These are phyloP conservation scores for Gandaritis pyraliata DNA, from an alignment of 2,888 invertebrate genomes.

Conservation along the genomic window DNA sequence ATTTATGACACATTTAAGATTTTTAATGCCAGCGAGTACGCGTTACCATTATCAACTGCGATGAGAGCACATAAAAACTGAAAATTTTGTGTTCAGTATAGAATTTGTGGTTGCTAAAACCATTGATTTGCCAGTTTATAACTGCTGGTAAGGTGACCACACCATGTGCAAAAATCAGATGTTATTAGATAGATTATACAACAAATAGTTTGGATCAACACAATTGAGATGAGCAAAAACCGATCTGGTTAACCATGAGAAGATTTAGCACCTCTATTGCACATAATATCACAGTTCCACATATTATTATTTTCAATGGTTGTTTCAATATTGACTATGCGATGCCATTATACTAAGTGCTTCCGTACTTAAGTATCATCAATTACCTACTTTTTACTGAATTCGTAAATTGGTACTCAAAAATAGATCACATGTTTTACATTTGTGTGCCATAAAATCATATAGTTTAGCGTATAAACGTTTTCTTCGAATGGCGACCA, in stretches of 20 bases:
- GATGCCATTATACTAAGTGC: conserved; percentile 55
- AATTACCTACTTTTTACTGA: no score
- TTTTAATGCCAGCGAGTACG: background rate
- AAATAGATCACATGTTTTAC: no score
- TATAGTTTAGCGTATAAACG: conserved; percentile 21
- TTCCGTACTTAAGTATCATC: no score
- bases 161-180: background rate
- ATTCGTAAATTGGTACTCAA: no score
- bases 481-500: no score
- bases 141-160: background rate
- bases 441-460: no score
- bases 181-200: background rate
- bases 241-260: conserved; percentile 17
- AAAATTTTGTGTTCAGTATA: no score
- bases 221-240: conserved; percentile 11
- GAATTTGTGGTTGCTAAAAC: no score
- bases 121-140: no score
- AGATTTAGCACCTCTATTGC: background rate
- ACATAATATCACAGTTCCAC: conserved; percentile 1
- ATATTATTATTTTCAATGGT: conserved; percentile 21
- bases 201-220: background rate
- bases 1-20: conserved; percentile 1
- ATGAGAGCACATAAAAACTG: no score
- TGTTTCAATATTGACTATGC: conserved; percentile 43
- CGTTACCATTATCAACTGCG: no score